Conservation (phyloP, 2,888 invertebrate species). For the Saturnia japonica region DNA sequence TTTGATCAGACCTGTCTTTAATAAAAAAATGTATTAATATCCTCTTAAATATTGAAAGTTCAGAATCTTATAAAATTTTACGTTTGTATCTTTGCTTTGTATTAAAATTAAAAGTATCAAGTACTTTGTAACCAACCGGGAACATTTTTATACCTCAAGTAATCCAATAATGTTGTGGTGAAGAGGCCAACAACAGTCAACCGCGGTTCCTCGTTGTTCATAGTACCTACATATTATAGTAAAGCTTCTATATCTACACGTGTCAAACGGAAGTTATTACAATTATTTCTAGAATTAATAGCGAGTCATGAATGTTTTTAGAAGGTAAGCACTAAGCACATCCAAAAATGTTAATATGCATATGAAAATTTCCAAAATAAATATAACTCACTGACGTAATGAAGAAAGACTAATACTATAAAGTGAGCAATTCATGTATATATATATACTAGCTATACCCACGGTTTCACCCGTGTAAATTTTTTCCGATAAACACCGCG, state of each 20-base stretch:
- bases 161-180: conserved; percentile 52
- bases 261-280: not conserved
- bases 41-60: not conserved
- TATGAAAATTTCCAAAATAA: no score
- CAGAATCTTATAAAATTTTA: not conserved
- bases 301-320: not conserved
- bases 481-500: no score
- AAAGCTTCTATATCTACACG: conserved; percentile 24
- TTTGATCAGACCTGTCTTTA: no score
- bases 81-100: no score
- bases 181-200: conserved; percentile 47
- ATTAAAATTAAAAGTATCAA: conserved; percentile 15
- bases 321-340: not conserved
- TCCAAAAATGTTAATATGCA: not conserved
- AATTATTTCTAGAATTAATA: conserved; percentile 23
- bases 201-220: conserved; percentile 58
- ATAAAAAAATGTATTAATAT: no score
- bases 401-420: no score
- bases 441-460: no score
- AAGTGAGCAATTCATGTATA: no score
- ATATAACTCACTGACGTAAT: no score
- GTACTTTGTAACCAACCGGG: conserved; percentile 25
- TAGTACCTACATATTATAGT: conserved; percentile 31
- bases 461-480: no score
- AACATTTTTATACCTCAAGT: conserved; percentile 34